A percentile compares a stretch with the other conserved stretches of the same genome.
Evolutionary conservation across 2,113 vertebrate species (phyloP).

Genomic region (Eidolon helvum): DNA sequence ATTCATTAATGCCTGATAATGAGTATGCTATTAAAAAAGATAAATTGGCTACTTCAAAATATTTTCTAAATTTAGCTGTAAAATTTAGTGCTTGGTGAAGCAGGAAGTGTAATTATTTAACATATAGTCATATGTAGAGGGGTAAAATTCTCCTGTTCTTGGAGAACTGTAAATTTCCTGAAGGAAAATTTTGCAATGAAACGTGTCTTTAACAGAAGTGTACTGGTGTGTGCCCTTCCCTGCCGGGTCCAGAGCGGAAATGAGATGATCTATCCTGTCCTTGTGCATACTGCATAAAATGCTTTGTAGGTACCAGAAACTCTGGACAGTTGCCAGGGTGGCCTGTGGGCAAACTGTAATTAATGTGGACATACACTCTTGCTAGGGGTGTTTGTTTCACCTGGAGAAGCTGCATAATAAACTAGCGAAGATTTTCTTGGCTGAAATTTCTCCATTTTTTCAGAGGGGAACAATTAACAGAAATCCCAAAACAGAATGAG

Average conservation of each 20-base stretch:
- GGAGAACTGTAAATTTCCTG: conserved; percentile 43
- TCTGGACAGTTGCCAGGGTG: conserved; percentile 59
- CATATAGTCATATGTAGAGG: neutral
- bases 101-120: conserved; percentile 35
- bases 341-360: conserved; percentile 72
- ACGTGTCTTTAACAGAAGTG: neutral
- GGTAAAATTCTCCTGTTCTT: neutral
- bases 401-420: conserved; percentile 74
- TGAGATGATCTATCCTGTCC: neutral
- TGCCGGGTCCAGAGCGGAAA: conserved; percentile 14
- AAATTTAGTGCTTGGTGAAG: conserved; percentile 26
- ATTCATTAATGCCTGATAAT: neutral
- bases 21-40: conserved; percentile 14
- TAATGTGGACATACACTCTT: conserved; percentile 52
- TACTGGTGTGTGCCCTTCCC: neutral
- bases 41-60: conserved; percentile 38
- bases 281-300: conserved; percentile 5
- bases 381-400: conserved; percentile 67
- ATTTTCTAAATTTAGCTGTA: conserved; percentile 37
- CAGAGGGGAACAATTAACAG: conserved; percentile 63
- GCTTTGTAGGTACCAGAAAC: conserved; percentile 57
- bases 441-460: conserved; percentile 59
- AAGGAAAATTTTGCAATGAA: conserved; percentile 17
- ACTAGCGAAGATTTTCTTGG: conserved; percentile 76
- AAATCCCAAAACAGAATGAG: neutral